Percentiles rank a stretch among this genome's conserved stretches.
phyloP scores from a whole-genome alignment of 2,113 vertebrate species.

The Phoxinus phoxinus region DNA sequence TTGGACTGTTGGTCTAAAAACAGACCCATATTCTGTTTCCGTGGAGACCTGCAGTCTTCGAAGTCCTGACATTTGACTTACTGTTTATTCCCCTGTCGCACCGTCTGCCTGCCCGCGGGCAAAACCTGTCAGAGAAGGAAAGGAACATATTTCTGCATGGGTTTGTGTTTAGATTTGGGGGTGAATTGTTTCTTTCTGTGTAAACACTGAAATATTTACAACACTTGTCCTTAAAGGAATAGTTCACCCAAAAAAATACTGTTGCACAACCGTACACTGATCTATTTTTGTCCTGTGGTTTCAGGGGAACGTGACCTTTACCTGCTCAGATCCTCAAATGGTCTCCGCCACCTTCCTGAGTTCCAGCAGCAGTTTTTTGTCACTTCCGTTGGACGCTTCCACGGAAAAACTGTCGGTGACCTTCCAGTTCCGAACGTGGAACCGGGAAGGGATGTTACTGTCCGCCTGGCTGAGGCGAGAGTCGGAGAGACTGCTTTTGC shows the following conservation, averaged over 20 bases:
- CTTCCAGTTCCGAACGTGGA: constrained; percentile 88
- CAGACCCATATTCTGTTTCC: constrained; percentile 3
- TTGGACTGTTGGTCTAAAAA: constrained; percentile 7
- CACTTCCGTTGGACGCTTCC: constrained; percentile 70
- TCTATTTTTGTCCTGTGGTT: constrained; percentile 34
- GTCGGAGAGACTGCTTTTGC: constrained; percentile 75
- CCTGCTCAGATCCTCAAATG: constrained; percentile 80
- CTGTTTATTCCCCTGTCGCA: background rate
- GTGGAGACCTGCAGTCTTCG: constrained; percentile 18
- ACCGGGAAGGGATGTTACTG: constrained; percentile 80
- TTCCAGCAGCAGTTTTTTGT: constrained; percentile 76
- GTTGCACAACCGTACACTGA: background rate
- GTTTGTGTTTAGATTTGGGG: constrained; percentile 14
- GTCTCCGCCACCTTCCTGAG: constrained; percentile 82
- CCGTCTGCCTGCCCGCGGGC: background rate
- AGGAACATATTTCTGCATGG: constrained; percentile 5
- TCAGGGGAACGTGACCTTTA: constrained; percentile 86
- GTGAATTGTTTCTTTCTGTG: constrained; percentile 15
- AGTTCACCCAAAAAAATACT: background rate
- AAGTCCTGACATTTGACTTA: constrained; percentile 43
- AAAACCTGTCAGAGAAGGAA: constrained; percentile 28
- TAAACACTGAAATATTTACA: constrained; percentile 18
- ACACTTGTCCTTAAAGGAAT: background rate
- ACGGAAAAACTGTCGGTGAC: constrained; percentile 79
- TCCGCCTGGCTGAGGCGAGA: constrained; percentile 75